Evolutionary conservation across 2,888 invertebrate genomes (phyloP), one percentile per base, ranked within the genome.

Genomic region (Ceraclea dissimilis): DNA sequence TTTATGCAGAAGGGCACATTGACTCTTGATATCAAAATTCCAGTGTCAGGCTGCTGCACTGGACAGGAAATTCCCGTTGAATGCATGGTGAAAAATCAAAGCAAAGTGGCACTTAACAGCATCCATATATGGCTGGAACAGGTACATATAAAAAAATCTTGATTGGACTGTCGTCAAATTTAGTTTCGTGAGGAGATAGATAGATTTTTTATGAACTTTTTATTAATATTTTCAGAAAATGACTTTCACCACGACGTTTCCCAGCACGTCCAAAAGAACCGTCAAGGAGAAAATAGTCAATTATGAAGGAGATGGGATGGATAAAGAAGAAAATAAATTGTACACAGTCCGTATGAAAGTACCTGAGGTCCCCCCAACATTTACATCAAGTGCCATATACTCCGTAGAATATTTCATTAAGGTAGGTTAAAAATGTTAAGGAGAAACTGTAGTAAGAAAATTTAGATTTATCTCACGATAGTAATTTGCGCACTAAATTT

Each of bases 1-100:
- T 44, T 13, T 17, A n/a, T 19, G 5, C 22, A 55, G 13, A 26
- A 26, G 18, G 55, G 55, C 1, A 50, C 51, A 5, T 17, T 55
- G 11, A 18, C 18, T 4, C 43, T 51, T 19, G 21, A 22, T 19
- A 21, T 46, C 17, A 44, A 51, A n/a, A n/a, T 55, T 4, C 55
- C 50, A 19, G 26, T 17, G 16, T 34, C 55, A 1, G 55, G 55
- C n/a, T 55, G 44, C 18, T 20, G 18, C 2, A 43, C 46, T 2
- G 55, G 55, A 16, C 50, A 55, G 26, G 50, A 50, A 16, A 50
- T 55, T 11, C 50, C 33, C 1, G 50, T 55, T 11, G 17, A 51
- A 13, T 46, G 43, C 26, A 6, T 31, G 4, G 17, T 55, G 10
- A 55, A 46, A 6, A 55, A 55, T 19, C 16, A 20, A 2, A 50